A percentile compares a stretch with the other conserved stretches of the same genome.
phyloP scores from a whole-genome alignment of 2,113 vertebrate species.

The Odocoileus virginianus region DNA sequence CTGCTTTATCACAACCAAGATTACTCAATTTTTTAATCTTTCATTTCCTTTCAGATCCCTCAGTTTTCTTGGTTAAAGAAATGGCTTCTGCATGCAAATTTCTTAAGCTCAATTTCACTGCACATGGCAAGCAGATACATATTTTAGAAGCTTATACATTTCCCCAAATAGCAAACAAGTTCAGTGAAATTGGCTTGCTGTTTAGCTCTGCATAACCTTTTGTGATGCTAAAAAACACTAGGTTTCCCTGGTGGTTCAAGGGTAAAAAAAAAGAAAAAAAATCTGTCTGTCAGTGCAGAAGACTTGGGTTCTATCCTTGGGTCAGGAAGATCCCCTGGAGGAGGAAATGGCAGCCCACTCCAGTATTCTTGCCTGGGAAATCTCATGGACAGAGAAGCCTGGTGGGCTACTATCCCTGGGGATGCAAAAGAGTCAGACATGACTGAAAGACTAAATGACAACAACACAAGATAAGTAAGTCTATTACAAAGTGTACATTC shows the following conservation, averaged over 20 bases:
- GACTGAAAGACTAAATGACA: background rate
- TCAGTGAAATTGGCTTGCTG: background rate
- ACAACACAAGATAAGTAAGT: background rate
- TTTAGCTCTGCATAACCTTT: constrained; percentile 39
- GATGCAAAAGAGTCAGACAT: background rate
- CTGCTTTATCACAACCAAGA: constrained; percentile 51
- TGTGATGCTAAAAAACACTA: constrained; percentile 28
- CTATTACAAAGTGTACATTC: background rate
- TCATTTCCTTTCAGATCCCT: constrained; percentile 56
- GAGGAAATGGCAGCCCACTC: background rate
- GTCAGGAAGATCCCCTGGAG: background rate
- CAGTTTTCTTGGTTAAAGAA: constrained; percentile 61
- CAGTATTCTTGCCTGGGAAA: background rate
- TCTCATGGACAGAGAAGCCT: background rate
- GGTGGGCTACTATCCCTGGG: background rate
- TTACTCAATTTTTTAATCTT: constrained; percentile 43
- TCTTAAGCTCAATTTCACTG: constrained; percentile 62
- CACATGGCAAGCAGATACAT: background rate
- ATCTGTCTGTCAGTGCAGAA: background rate
- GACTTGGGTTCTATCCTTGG: background rate
- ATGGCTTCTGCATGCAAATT: constrained; percentile 52
- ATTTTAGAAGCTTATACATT: constrained; percentile 58
- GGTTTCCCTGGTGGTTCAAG: background rate
- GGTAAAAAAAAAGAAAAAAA: background rate
- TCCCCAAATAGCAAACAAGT: constrained; percentile 50